phyloP scores from a whole-genome alignment of 1,140 invertebrate genomes.

The Lasioglossum albipes region DNA sequence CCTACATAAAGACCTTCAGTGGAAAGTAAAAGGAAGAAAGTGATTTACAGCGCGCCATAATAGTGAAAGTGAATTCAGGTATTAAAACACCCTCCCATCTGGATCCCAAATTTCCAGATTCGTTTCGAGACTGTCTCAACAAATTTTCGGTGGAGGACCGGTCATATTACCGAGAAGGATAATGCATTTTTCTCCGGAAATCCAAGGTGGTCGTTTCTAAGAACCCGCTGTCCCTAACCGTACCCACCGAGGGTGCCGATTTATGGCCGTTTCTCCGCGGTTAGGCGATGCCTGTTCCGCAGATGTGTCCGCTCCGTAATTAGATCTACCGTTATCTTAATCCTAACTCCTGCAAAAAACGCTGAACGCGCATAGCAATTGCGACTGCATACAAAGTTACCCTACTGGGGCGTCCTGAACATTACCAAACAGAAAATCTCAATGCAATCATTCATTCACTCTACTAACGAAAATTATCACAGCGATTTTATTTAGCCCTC shows the following conservation, averaged over 20 bases:
- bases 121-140: background rate
- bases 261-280: slow-evolving; percentile 4
- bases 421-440: background rate
- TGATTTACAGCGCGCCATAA: too few species aligned
- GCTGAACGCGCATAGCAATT: background rate
- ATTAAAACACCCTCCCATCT: too few species aligned
- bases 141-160: background rate
- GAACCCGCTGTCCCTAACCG: background rate
- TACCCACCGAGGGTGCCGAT: background rate
- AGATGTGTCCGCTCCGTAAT: background rate
- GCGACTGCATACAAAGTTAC: background rate
- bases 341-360: background rate
- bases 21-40: too few species aligned
- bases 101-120: background rate
- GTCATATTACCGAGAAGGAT: background rate
- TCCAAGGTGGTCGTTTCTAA: slow-evolving; percentile 1
- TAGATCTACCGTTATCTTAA: background rate
- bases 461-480: too few species aligned
- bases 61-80: too few species aligned
- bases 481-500: too few species aligned
- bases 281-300: background rate
- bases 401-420: background rate
- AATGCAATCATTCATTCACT: too few species aligned
- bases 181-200: background rate
- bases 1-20: too few species aligned